Evolutionary conservation across 2,888 invertebrate genomes (phyloP).

Genomic region (Luperina testacea): DNA sequence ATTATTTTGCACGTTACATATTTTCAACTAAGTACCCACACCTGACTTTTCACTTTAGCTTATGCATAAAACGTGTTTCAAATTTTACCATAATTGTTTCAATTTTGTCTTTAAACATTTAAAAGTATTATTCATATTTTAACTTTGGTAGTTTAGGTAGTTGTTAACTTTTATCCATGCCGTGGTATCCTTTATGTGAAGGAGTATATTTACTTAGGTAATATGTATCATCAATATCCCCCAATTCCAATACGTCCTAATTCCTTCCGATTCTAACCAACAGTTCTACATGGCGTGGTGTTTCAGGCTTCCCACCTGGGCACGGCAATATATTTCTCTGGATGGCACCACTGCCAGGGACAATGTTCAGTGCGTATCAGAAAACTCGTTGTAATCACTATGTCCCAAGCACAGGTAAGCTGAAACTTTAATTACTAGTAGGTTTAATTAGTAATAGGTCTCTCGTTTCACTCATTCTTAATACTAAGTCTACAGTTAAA

Average conservation of each 20-base stretch:
- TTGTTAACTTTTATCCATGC: background rate
- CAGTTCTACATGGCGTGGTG: background rate
- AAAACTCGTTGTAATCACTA: slow-evolving; percentile 66
- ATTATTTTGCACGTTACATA: too few species aligned
- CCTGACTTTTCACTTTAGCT: background rate
- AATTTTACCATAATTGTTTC: background rate
- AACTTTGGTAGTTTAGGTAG: background rate
- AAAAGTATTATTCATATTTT: background rate
- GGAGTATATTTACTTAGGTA: background rate
- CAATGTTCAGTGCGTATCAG: slow-evolving; percentile 62
- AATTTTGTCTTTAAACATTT: background rate
- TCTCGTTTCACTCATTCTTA: background rate
- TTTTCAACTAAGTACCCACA: background rate
- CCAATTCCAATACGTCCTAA: background rate
- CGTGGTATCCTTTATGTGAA: background rate
- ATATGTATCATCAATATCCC: background rate
- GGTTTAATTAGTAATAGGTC: background rate
- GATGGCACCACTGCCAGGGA: slow-evolving; percentile 71
- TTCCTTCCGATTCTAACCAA: background rate
- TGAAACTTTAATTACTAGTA: background rate
- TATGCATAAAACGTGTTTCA: background rate
- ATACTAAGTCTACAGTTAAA: background rate
- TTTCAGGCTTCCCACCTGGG: slow-evolving; percentile 66
- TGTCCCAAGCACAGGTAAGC: slow-evolving; percentile 70
- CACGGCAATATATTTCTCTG: slow-evolving; percentile 74